Conservation (phyloP, 2,113 vertebrate species). For the Microcebus murinus region DNA sequence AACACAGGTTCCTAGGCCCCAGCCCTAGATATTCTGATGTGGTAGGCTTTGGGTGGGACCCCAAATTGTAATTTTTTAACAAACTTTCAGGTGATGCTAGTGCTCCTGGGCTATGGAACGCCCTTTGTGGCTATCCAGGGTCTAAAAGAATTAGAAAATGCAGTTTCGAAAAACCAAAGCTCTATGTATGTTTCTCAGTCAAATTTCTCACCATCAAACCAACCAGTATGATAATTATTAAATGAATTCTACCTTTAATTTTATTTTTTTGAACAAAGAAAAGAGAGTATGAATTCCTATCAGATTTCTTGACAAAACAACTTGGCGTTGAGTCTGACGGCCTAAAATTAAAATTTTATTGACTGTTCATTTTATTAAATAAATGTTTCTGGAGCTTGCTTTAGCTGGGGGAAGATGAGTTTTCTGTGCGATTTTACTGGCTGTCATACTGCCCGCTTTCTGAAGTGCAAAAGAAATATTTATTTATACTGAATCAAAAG, state of each 20-base stretch:
- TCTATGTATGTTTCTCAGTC: conserved; percentile 49
- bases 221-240: conserved; percentile 73
- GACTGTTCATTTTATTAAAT: conserved; percentile 86
- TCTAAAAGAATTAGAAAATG: background rate
- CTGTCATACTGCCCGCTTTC: conserved; percentile 52
- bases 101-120: background rate
- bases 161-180: conserved; percentile 37
- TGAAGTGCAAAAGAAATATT: conserved; percentile 61
- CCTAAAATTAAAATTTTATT: conserved; percentile 88
- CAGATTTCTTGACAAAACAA: conserved; percentile 82
- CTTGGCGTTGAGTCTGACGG: conserved; percentile 84
- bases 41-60: too few relatives aligned
- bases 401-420: conserved; percentile 73
- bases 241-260: conserved; percentile 80
- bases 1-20: background rate
- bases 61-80: background rate
- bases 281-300: conserved; percentile 81
- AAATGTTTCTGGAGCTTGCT: conserved; percentile 74
- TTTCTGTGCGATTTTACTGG: conserved; percentile 78
- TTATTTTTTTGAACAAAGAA: conserved; percentile 80
- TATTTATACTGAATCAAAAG: conserved; percentile 54
- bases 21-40: background rate
- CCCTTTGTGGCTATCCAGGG: background rate
- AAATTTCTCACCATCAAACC: conserved; percentile 69
- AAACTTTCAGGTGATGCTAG: too few relatives aligned